Percentiles rank a stretch among this genome's conserved stretches.
phyloP scores from a whole-genome alignment of 1,140 invertebrate species.

The Plutomurus gul region DNA sequence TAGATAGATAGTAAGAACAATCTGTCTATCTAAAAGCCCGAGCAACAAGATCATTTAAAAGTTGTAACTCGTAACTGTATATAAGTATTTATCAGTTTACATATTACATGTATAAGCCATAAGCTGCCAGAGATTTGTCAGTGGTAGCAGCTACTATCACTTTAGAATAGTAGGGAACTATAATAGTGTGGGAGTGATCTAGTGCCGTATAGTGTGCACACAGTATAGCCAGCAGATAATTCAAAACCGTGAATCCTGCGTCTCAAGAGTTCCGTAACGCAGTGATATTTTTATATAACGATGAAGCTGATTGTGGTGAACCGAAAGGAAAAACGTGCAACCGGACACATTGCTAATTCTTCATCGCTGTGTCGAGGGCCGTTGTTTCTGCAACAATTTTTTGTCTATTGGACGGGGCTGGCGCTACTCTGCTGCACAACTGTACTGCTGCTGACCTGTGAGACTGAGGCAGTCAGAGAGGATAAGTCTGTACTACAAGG shows the following conservation, averaged over 20 bases:
- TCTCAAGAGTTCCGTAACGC: neutral
- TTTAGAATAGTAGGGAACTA: no score
- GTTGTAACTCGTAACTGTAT: no score
- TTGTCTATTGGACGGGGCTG: neutral
- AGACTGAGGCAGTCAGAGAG: neutral
- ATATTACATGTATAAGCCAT: no score
- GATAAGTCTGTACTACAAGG: conserved; percentile 8
- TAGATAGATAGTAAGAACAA: no score
- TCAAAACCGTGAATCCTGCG: no score
- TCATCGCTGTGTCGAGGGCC: neutral
- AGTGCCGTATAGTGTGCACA: neutral
- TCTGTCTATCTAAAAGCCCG: no score
- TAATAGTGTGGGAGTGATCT: no score
- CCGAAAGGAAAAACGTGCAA: conserved; percentile 3
- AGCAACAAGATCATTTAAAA: no score
- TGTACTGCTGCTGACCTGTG: neutral
- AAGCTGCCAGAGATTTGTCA: no score
- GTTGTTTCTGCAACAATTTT: neutral
- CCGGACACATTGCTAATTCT: neutral
- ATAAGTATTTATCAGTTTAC: no score
- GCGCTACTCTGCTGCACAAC: neutral
- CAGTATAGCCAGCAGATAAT: no score
- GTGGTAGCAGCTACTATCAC: no score
- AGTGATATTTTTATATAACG: neutral
- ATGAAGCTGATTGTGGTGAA: conserved; percentile 5